A percentile compares a stretch with the other conserved stretches of the same genome.
Conservation (phyloP, 2,888 invertebrate genomes). For the Phaedon cochleariae region DNA sequence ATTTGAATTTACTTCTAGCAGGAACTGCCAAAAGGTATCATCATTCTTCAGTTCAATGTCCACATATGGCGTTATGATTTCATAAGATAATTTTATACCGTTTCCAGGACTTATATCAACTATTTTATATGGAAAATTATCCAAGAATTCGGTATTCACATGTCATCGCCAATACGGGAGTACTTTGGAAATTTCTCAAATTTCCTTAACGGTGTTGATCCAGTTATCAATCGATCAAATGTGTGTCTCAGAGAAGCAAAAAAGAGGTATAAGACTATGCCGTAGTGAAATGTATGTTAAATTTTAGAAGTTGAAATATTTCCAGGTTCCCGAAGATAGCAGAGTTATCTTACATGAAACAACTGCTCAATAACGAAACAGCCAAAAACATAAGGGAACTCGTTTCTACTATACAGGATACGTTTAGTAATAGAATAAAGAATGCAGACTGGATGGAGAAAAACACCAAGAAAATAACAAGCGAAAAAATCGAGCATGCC, state of each 20-base stretch:
- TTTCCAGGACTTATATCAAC: slow-evolving; percentile 21
- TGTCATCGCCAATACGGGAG: slow-evolving; percentile 21
- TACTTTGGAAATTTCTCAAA: slow-evolving; percentile 21
- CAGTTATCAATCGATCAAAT: not conserved
- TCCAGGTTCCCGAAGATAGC: slow-evolving; percentile 25
- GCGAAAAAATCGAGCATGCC: slow-evolving; percentile 18
- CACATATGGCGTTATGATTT: no score
- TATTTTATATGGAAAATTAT: slow-evolving; percentile 29
- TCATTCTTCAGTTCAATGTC: no score
- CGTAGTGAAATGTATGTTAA: not conserved
- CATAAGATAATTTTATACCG: no score
- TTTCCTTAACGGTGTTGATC: not conserved
- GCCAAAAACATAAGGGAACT: slow-evolving; percentile 7
- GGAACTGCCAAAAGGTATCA: slow-evolving; percentile 20
- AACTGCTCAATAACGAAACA: slow-evolving; percentile 7
- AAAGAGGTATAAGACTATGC: slow-evolving; percentile 20
- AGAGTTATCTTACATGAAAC: slow-evolving; percentile 11
- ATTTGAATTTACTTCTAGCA: slow-evolving; percentile 21
- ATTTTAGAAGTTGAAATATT: not conserved
- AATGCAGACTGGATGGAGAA: slow-evolving; percentile 20
- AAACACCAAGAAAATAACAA: slow-evolving; percentile 1
- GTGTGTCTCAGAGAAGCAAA: slow-evolving; percentile 12
- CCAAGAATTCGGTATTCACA: slow-evolving; percentile 20
- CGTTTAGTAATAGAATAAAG: slow-evolving; percentile 1
- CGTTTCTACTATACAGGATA: slow-evolving; percentile 8